Conservation (phyloP, 2,797 vertebrate genomes). For the Sebastes nivosus region DNA sequence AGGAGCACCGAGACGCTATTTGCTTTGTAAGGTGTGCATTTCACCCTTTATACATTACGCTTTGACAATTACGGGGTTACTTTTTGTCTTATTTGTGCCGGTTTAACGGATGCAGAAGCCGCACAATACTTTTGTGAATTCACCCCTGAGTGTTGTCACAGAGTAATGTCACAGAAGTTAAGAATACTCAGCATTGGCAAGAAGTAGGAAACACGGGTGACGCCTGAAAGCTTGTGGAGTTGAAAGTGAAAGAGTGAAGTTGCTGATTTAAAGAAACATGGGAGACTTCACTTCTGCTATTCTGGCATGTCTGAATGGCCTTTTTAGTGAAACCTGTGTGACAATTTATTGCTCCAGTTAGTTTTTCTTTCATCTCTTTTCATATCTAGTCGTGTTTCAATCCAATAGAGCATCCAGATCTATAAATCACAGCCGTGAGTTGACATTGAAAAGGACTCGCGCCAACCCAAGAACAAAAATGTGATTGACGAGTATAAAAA, state of each 20-base stretch:
- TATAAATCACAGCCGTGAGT: constrained; percentile 41
- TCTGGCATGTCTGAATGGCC: not conserved
- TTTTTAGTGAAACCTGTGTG: constrained; percentile 15
- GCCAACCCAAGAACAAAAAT: constrained; percentile 37
- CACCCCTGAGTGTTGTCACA: not conserved
- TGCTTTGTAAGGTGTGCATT: not conserved
- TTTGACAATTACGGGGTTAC: too few species aligned
- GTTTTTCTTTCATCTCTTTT: constrained; percentile 21
- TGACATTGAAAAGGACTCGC: constrained; percentile 38
- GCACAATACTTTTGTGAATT: not conserved
- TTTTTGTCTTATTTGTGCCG: too few species aligned
- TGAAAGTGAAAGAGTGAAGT: constrained; percentile 34
- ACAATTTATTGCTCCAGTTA: not conserved
- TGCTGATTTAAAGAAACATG: constrained; percentile 11
- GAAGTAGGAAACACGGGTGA: constrained; percentile 14
- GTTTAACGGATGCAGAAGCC: too few species aligned
- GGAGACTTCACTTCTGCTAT: constrained; percentile 12
- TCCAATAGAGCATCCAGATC: not conserved
- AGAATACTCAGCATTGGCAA: not conserved
- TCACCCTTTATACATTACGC: too few species aligned
- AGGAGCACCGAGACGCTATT: not conserved
- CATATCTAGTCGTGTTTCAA: constrained; percentile 20
- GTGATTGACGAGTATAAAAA: constrained; percentile 47
- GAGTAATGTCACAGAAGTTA: not conserved
- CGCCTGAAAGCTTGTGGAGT: not conserved